Percentiles rank a stretch among this genome's conserved stretches.
phyloP scores from a whole-genome alignment of 2,888 invertebrate genomes.

The Diplazon laetatorius region DNA sequence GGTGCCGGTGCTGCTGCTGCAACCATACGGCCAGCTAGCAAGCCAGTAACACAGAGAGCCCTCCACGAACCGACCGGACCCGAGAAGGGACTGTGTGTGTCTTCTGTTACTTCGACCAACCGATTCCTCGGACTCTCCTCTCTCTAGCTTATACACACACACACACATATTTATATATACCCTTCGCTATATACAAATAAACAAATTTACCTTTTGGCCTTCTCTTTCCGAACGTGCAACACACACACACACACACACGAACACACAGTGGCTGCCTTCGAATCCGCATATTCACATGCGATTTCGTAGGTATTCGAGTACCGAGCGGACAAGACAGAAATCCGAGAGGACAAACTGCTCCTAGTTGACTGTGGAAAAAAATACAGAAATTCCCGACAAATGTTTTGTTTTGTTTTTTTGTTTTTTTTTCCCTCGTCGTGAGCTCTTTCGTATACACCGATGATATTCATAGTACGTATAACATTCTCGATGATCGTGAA shows the following conservation, averaged over 20 bases:
- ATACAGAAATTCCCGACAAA: slow-evolving; percentile 34
- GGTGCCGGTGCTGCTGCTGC: slow-evolving; percentile 8
- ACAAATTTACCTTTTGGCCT: slow-evolving; percentile 32
- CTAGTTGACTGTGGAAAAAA: slow-evolving; percentile 12
- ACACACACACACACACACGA: too few species aligned
- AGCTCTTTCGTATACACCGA: slow-evolving; percentile 24
- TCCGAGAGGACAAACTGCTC: slow-evolving; percentile 45
- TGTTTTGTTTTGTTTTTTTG: too few species aligned
- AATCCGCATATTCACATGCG: slow-evolving; percentile 52
- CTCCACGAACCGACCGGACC: slow-evolving; percentile 28
- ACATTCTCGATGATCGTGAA: not conserved
- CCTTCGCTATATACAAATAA: not conserved
- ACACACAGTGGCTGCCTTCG: slow-evolving; percentile 13
- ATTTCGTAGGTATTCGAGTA: slow-evolving; percentile 46
- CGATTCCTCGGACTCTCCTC: slow-evolving; percentile 21
- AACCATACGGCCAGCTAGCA: slow-evolving; percentile 6
- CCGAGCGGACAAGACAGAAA: slow-evolving; percentile 38
- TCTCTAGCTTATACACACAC: slow-evolving; percentile 1
- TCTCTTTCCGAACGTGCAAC: slow-evolving; percentile 22
- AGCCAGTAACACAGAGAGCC: slow-evolving; percentile 7
- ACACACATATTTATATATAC: not conserved
- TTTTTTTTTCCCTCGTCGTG: slow-evolving; percentile 18
- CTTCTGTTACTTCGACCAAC: slow-evolving; percentile 38
- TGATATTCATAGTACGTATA: slow-evolving; percentile 23
- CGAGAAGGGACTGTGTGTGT: slow-evolving; percentile 39